Base-by-base conservation (phyloP, 2,797 vertebrate genomes). In the Sus cebifrons region DNA sequence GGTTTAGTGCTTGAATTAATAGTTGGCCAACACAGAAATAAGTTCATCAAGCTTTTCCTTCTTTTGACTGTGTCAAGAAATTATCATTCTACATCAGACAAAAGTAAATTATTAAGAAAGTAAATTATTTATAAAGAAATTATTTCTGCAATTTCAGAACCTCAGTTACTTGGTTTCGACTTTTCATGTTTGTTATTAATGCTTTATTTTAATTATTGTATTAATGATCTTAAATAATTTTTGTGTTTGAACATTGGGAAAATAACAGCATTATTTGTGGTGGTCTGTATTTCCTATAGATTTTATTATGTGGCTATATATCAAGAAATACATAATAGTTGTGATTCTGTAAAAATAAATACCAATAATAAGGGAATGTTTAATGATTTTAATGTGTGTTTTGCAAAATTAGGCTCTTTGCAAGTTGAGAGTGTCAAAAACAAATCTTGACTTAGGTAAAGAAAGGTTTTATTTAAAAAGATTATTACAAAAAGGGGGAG, bases 131-230 rank as follows among this genome's bases (percentile, higher is more conserved):
- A 65, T 9, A 62, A 82, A 90, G 20, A 87, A 85, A 60, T 94
- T 83, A 79, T 95, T 85, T 94, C 23, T 87, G 25, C 29, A 6
- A 67, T 94, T 96, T 96, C 11, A 36, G 87, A 90, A 71, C 27
- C 25, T 82, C 12, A 70, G 4, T 90, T 93, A 14, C 88, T 96
- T 95, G 44, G 12, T 87, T 95, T 74, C 65, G 91, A 14, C 32
- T 89, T 95, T 91, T 95, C 20, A 86, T 87, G 71, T 93, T 94
- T 25, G 62, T 84, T 86, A 71, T 92, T 14, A 90, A 79, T 96
- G 6, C 9, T 91, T 88, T 56, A 29, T 75, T 95, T 93, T 79
- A 89, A 83, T 91, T 88, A 70, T 90, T 97, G 79, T 49, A 62
- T 74, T 84, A 89, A 44, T 74, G 74, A 23, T 89, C 3, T 84